phyloP scores from a whole-genome alignment of 2,888 invertebrate species.

The Lathronympha strigana region DNA sequence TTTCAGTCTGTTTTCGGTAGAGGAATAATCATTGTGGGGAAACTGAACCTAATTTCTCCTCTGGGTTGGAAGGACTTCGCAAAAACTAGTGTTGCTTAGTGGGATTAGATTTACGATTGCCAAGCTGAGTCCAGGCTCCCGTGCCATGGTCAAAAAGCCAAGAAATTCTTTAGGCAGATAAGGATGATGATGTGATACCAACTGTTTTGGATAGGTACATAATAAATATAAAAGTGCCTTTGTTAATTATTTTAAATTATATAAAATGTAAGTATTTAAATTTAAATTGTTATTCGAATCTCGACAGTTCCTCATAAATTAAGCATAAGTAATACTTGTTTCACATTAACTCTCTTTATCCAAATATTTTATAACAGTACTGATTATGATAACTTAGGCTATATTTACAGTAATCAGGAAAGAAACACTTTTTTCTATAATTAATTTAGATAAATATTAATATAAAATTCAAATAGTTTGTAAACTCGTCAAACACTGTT shows the following conservation, averaged over 20 bases:
- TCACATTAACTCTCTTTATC: neutral
- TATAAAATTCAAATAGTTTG: neutral
- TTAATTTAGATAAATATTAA: neutral
- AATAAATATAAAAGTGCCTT: conserved; percentile 45
- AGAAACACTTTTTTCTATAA: neutral
- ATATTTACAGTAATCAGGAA: neutral
- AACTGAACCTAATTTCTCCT: too few species aligned
- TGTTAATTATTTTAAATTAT: too few species aligned
- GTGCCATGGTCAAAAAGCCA: too few species aligned
- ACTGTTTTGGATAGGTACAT: conserved; percentile 2
- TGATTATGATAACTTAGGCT: neutral
- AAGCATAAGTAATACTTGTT: neutral
- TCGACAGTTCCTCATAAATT: too few species aligned
- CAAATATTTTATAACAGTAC: neutral
- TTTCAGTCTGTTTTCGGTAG: too few species aligned
- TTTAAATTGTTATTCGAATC: neutral
- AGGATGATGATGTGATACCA: too few species aligned
- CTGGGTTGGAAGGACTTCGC: too few species aligned
- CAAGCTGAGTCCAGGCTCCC: too few species aligned
- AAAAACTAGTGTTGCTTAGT: too few species aligned
- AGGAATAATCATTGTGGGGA: too few species aligned
- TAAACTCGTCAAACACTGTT: neutral
- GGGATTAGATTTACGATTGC: too few species aligned
- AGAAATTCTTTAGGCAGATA: too few species aligned
- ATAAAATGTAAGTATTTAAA: neutral